These are phyloP conservation scores for Atherinosoma microstoma DNA, from an alignment of 2,797 vertebrate species.

Conservation along the genomic window DNA sequence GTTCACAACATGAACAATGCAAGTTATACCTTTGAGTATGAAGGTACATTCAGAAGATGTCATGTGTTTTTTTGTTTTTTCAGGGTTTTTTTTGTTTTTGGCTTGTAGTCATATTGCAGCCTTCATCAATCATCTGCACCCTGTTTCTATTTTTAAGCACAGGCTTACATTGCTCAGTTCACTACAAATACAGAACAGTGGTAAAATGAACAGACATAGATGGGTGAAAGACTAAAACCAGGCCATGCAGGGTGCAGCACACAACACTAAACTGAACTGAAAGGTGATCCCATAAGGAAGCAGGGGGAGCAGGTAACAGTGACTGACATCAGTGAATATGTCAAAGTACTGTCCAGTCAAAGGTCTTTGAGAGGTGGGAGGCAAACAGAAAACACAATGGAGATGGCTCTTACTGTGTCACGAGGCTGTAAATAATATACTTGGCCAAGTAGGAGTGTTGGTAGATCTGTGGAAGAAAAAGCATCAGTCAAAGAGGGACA, in stretches of 20 bases:
- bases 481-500: conserved; percentile 16
- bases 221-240: conserved; percentile 64
- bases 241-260: conserved; percentile 17
- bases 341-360: conserved; percentile 12
- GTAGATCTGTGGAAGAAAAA: conserved; percentile 86
- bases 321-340: conserved; percentile 34
- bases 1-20: not conserved
- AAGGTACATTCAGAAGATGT: conserved; percentile 32
- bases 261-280: conserved; percentile 26
- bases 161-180: conserved; percentile 54
- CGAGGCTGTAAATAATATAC: conserved; percentile 95
- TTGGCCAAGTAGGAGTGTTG: conserved; percentile 91
- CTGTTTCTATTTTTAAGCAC: conserved; percentile 57
- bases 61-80: conserved; percentile 3
- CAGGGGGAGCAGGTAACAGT: conserved; percentile 31
- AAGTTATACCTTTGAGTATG: conserved; percentile 13
- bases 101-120: conserved; percentile 33
- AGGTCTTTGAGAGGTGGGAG: conserved; percentile 1
- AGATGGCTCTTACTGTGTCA: conserved; percentile 89
- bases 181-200: conserved; percentile 49
- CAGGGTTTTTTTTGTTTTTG: conserved; percentile 5
- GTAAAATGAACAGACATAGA: conserved; percentile 58
- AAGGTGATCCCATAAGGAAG: conserved; percentile 43
- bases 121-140: conserved; percentile 66
- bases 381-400: conserved; percentile 7